These are phyloP conservation scores for Cyprinodon variegatus DNA, from an alignment of 2,113 vertebrate species.

Conservation along the genomic window DNA sequence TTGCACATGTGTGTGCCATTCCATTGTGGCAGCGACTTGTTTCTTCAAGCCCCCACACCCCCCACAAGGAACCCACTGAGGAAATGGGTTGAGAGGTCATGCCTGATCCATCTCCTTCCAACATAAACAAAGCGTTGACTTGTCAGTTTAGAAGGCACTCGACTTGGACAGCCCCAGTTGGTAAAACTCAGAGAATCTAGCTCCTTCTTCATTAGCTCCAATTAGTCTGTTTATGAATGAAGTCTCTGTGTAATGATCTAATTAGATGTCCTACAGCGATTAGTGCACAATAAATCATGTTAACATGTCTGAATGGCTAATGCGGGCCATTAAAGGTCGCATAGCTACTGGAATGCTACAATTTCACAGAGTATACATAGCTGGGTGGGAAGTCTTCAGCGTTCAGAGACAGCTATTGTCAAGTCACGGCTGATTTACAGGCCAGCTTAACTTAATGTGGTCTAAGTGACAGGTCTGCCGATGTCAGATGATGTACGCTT, in stretches of 20 bases:
- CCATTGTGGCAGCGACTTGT: conserved; percentile 2
- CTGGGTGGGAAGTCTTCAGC: conserved; percentile 25
- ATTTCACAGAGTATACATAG: conserved; percentile 29
- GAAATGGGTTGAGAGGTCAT: conserved; percentile 59
- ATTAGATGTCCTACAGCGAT: conserved; percentile 31
- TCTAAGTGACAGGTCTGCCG: neutral
- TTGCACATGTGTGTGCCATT: conserved; percentile 21
- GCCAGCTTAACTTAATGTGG: conserved; percentile 15
- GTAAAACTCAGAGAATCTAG: conserved; percentile 1
- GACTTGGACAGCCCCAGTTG: conserved; percentile 3
- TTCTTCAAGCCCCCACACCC: conserved; percentile 13
- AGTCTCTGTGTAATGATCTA: conserved; percentile 45
- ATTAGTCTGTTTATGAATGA: conserved; percentile 43
- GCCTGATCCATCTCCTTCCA: conserved; percentile 49
- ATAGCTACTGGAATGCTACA: neutral
- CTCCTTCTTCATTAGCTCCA: conserved; percentile 21
- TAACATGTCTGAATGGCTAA: conserved; percentile 25
- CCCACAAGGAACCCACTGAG: conserved; percentile 36
- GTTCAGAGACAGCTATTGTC: conserved; percentile 41
- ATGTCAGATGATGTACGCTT: conserved; percentile 14
- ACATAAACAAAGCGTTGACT: conserved; percentile 54
- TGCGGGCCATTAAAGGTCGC: conserved; percentile 34
- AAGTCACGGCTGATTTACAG: conserved; percentile 32
- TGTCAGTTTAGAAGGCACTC: conserved; percentile 30
- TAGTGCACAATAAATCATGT: conserved; percentile 39